Conservation (phyloP, 2,888 invertebrate genomes). For the Drosophila ustulata region DNA sequence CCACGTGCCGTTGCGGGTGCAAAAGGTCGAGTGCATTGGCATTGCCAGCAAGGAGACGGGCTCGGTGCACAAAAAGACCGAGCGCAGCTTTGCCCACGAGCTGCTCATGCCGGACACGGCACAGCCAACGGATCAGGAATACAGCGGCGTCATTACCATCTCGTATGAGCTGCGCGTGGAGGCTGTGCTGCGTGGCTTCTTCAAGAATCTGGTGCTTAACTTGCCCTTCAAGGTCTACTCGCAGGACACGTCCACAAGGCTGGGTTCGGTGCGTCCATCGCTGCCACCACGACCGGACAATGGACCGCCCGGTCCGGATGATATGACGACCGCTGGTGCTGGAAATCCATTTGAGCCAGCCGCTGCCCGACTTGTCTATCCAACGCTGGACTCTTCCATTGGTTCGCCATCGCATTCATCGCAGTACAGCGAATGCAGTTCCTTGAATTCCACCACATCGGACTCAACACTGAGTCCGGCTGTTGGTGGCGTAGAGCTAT, state of each 20-base stretch:
- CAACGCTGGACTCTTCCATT: slow-evolving; percentile 76
- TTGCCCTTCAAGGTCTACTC: slow-evolving; percentile 83
- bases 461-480: slow-evolving; percentile 84
- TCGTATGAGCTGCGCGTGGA: slow-evolving; percentile 83
- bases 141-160: slow-evolving; percentile 82
- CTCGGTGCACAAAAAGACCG: slow-evolving; percentile 83
- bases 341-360: slow-evolving; percentile 81
- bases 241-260: slow-evolving; percentile 57
- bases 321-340: slow-evolving; percentile 4
- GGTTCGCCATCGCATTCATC: slow-evolving; percentile 83
- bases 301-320: slow-evolving; percentile 58
- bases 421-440: slow-evolving; percentile 82
- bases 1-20: slow-evolving; percentile 78
- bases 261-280: slow-evolving; percentile 56
- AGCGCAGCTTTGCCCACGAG: slow-evolving; percentile 84
- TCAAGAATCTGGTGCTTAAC: slow-evolving; percentile 83
- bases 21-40: slow-evolving; percentile 80
- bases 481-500: slow-evolving; percentile 68
- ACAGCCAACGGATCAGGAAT: slow-evolving; percentile 80
- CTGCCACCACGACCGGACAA: slow-evolving; percentile 64
- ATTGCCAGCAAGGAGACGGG: slow-evolving; percentile 84
- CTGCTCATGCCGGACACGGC: slow-evolving; percentile 82
- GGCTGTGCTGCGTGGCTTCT: slow-evolving; percentile 83
- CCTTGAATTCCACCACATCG: slow-evolving; percentile 82
- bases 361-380: slow-evolving; percentile 61